Conservation (phyloP, 2,888 invertebrate genomes). For the Ophioninae sp. region DNA sequence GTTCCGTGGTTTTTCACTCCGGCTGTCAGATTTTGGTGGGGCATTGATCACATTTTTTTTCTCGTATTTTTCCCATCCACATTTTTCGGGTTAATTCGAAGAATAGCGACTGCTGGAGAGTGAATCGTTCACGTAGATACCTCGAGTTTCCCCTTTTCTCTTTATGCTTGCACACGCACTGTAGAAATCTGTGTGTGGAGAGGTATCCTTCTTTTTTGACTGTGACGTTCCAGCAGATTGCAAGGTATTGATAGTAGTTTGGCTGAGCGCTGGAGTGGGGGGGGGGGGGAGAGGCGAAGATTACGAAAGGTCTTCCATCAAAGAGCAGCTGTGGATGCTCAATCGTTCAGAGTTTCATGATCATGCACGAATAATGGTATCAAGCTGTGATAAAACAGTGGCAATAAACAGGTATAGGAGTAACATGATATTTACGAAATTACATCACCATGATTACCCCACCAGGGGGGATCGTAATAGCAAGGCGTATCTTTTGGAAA, state of each 20-base stretch:
- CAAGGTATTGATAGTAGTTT: constrained; percentile 63
- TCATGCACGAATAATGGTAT: constrained; percentile 73
- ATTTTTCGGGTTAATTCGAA: constrained; percentile 67
- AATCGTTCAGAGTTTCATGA: constrained; percentile 58
- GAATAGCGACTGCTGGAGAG: constrained; percentile 65
- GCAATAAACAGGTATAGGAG: constrained; percentile 63
- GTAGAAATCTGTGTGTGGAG: background rate
- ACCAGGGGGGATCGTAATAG: constrained; percentile 50
- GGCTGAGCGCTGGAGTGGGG: background rate
- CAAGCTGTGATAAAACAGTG: constrained; percentile 42
- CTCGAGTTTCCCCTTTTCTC: constrained; percentile 62
- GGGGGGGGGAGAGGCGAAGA: constrained; percentile 67
- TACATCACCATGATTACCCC: constrained; percentile 73
- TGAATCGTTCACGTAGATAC: constrained; percentile 63
- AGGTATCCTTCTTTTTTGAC: constrained; percentile 29
- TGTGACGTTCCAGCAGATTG: constrained; percentile 33
- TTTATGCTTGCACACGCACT: background rate
- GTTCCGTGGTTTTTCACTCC: constrained; percentile 48
- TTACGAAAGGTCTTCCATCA: constrained; percentile 68
- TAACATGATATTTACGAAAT: constrained; percentile 71
- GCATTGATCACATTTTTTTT: constrained; percentile 46
- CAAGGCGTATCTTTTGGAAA: constrained; percentile 4
- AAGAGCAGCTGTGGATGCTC: constrained; percentile 50
- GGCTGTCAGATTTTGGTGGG: constrained; percentile 28
- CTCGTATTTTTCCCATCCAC: constrained; percentile 11